phyloP scores from a whole-genome alignment of 2,797 vertebrate genomes.

The Chromobotia macracanthus region DNA sequence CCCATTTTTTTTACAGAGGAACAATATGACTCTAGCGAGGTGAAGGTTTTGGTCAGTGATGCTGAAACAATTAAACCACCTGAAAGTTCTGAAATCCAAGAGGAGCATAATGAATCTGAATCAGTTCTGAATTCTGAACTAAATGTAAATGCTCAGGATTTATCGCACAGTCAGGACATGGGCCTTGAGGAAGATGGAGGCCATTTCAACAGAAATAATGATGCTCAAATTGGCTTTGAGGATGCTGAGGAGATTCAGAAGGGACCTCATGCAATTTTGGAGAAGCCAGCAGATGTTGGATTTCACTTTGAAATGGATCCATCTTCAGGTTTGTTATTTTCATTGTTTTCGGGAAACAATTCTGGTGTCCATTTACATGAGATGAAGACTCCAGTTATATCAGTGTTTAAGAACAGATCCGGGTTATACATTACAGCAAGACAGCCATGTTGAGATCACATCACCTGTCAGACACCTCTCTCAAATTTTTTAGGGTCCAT shows the following conservation, averaged over 20 bases:
- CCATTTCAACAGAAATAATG: constrained; percentile 77
- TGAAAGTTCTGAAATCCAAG: constrained; percentile 47
- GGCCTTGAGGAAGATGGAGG: constrained; percentile 70
- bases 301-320: constrained; percentile 68
- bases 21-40: constrained; percentile 25
- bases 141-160: constrained; percentile 43
- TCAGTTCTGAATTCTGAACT: background rate
- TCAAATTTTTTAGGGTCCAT: too few species aligned
- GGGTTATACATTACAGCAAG: too few species aligned
- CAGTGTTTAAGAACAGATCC: too few species aligned
- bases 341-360: too few species aligned
- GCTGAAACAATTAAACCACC: constrained; percentile 37
- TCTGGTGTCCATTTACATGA: too few species aligned
- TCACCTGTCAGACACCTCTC: too few species aligned
- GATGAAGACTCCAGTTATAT: too few species aligned
- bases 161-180: constrained; percentile 57
- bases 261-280: constrained; percentile 70
- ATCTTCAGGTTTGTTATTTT: constrained; percentile 75
- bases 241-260: constrained; percentile 69
- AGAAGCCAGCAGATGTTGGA: constrained; percentile 70
- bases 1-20: constrained; percentile 43
- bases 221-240: constrained; percentile 67
- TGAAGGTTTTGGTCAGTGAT: constrained; percentile 47
- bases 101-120: constrained; percentile 50
- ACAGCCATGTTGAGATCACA: too few species aligned